Conservation (phyloP, 1,140 invertebrate species). For the Protaetia brevitarsis region DNA sequence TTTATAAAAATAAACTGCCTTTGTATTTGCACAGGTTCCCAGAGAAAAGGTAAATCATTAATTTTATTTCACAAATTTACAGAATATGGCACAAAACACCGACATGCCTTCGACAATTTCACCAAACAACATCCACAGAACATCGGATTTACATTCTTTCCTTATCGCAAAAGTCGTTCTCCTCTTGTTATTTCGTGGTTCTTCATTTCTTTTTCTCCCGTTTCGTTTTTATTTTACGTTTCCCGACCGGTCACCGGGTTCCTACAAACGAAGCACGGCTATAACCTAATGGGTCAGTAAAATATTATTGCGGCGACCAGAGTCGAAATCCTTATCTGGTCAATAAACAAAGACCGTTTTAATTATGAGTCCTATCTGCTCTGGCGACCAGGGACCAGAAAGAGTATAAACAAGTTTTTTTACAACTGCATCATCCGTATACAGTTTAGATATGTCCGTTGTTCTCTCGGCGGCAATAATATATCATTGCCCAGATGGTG, state of each 20-base stretch:
- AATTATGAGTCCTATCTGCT: constrained; percentile 34
- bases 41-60: background rate
- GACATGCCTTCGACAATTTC: constrained; percentile 1
- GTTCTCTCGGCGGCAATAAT: constrained; percentile 26
- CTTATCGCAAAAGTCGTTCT: constrained; percentile 1
- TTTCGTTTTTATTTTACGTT: background rate
- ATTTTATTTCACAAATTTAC: background rate
- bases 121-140: background rate
- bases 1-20: too few relatives aligned
- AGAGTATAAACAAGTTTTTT: constrained; percentile 32
- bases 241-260: background rate
- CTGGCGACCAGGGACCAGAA: background rate
- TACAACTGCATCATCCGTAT: constrained; percentile 30
- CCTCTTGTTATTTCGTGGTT: background rate
- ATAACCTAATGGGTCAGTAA: constrained; percentile 22
- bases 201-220: background rate
- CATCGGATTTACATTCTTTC: background rate
- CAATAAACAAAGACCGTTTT: constrained; percentile 37
- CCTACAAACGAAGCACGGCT: constrained; percentile 16
- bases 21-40: too few relatives aligned
- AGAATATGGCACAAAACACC: background rate
- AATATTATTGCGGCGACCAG: background rate
- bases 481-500: constrained; percentile 34
- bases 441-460: constrained; percentile 31
- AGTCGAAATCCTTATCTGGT: constrained; percentile 33